Evolutionary conservation across 2,113 vertebrate species (phyloP).

Genomic region (Peromyscus leucopus): DNA sequence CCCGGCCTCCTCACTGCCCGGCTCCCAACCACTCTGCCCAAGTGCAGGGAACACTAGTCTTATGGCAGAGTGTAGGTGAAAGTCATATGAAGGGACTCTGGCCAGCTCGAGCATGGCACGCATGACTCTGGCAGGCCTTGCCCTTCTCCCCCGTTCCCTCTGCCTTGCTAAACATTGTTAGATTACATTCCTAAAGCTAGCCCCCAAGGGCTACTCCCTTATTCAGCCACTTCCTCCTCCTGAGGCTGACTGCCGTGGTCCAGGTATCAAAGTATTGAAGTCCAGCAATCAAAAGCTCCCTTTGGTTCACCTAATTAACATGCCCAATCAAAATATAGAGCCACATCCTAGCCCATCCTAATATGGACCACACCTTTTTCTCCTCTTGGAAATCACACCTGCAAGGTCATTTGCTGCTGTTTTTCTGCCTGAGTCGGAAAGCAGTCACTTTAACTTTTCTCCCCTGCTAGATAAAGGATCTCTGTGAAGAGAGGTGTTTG

Average conservation of each 20-base stretch:
- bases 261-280: background rate
- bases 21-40: too few species aligned
- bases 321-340: background rate
- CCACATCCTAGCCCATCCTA: background rate
- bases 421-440: background rate
- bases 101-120: background rate
- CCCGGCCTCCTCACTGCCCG: background rate
- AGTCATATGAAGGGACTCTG: background rate
- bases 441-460: background rate
- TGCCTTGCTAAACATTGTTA: background rate
- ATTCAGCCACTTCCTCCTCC: background rate
- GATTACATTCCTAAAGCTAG: background rate
- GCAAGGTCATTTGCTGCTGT: background rate
- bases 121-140: background rate
- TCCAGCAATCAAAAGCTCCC: background rate
- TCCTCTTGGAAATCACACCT: too few species aligned
- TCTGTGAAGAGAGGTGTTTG: too few species aligned
- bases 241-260: background rate
- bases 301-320: background rate
- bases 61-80: background rate
- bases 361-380: background rate
- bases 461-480: too few species aligned
- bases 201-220: background rate
- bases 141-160: background rate
- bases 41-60: background rate